Percentiles rank a stretch among this genome's conserved stretches.
Evolutionary conservation across 2,797 vertebrate species (phyloP).

Genomic region (Anisognathus igniventris): DNA sequence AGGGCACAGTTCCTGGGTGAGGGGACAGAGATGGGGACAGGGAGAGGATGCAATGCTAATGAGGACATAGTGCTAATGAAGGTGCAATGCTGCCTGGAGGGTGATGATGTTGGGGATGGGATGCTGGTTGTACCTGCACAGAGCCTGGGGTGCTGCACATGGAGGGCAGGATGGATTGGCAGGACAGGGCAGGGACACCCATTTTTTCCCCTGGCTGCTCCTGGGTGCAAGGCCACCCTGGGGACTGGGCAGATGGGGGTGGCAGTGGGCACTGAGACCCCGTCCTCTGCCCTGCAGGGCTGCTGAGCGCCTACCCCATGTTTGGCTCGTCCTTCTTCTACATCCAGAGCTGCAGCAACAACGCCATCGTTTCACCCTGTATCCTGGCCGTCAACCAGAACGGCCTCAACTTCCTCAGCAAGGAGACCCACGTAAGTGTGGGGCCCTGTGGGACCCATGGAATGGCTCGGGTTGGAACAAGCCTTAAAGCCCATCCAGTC

Average conservation of each 20-base stretch:
- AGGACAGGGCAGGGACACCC: background rate
- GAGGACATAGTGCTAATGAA: background rate
- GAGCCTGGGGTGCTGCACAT: background rate
- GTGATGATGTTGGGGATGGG: background rate
- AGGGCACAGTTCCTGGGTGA: conserved; percentile 94
- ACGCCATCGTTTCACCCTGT: conserved; percentile 84
- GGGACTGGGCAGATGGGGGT: accelerated
- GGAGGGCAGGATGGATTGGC: background rate
- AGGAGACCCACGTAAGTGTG: conserved; percentile 87
- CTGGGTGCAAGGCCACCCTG: background rate
- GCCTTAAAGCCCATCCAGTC: background rate
- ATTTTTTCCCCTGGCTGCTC: background rate
- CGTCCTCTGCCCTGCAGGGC: conserved; percentile 64
- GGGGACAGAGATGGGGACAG: background rate
- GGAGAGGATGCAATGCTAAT: background rate
- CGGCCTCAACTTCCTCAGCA: conserved; percentile 92
- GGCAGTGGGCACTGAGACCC: background rate
- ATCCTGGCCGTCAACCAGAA: conserved; percentile 94
- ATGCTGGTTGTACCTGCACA: background rate
- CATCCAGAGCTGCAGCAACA: conserved; percentile 91
- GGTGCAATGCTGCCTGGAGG: background rate
- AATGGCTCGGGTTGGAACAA: background rate
- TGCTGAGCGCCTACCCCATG: conserved; percentile 92
- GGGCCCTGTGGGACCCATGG: background rate
- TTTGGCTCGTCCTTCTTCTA: conserved; percentile 98